Evolutionary conservation across 2,113 vertebrate species (phyloP).

Genomic region (Hippopotamus amphibius): DNA sequence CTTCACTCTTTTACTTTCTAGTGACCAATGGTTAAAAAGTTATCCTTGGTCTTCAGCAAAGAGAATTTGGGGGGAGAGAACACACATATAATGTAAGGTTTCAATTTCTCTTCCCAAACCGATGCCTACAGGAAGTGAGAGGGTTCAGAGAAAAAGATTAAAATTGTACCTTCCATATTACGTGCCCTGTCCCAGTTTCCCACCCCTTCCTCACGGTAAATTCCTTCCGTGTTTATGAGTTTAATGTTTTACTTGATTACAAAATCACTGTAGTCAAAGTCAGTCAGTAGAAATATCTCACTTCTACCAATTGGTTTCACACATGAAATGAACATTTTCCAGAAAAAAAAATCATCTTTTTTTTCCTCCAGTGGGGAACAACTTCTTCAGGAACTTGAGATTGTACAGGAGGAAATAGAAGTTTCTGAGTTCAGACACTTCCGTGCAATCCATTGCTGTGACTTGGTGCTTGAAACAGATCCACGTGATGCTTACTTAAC

Average conservation of each 20-base stretch:
- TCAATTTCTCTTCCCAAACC: neutral
- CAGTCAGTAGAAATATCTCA: conserved; percentile 59
- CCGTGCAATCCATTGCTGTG: neutral
- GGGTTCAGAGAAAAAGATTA: neutral
- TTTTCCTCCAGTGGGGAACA: neutral
- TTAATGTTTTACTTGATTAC: conserved; percentile 49
- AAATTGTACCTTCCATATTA: neutral
- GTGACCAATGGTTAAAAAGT: neutral
- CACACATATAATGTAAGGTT: neutral
- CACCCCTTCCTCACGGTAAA: neutral
- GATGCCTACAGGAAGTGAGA: neutral
- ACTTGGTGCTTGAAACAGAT: neutral
- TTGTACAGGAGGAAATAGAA: neutral
- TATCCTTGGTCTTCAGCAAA: neutral
- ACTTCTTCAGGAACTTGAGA: neutral
- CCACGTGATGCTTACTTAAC: fast-evolving
- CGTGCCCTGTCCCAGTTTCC: neutral
- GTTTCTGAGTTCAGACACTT: neutral
- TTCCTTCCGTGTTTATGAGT: conserved; percentile 35
- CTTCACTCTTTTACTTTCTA: neutral
- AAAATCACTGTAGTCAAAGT: conserved; percentile 46
- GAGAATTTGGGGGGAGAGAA: neutral
- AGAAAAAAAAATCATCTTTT: neutral
- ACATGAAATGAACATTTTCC: conserved; percentile 39
- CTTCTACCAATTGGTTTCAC: conserved; percentile 47